Evolutionary conservation across 2,888 invertebrate genomes (phyloP), one percentile per base, ranked within the genome.

Genomic region (Stictocephala bisonia): DNA sequence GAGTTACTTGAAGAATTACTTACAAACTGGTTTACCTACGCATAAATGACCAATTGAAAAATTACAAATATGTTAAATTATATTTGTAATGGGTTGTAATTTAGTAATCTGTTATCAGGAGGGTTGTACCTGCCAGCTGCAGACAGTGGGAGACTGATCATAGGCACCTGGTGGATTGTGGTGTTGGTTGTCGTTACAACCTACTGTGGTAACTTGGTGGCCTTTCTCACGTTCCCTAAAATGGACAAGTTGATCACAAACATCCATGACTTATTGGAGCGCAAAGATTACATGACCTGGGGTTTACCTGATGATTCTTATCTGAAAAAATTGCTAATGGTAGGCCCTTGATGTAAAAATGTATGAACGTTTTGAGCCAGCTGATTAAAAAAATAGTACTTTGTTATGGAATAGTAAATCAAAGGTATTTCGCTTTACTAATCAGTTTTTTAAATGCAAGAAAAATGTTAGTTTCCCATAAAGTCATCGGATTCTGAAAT

Each of bases 141-240:
- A 0, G 93, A 95, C 82, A 95, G 95, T 79, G 95, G 94, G 1
- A 89, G 96, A 4, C 83, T 96, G 6, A 88, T 96, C 2, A 90
- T 96, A 0, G 95, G 94, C 0, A 90, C 93, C 0, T 97, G 96
- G 96, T 96, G 96, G 96, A 83, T 96, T 58, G 93, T 94, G 0
- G 95, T 96, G 0, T 86, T 96, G 75, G 93, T 96, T 0, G 87
- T 96, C 20, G 93, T 96, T 0, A 96, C 96, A 18, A 95, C 95
- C 0, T 97, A 96, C 83, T 95, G 95, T 70, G 96, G 96, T 1
- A 96, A 95, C 84, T 86, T 97, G 78, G 96, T 96, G 0, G 96
- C 96, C 0, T 96, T 96, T 83, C 87, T 96, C 48, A 96, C 96
- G 0, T 96, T 96, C 82, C 96, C 96, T 0, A 92, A 93, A 83